Percentiles rank a stretch among this genome's conserved stretches.
Evolutionary conservation across 2,888 invertebrate genomes (phyloP).

Genomic region (Trilocha varians): DNA sequence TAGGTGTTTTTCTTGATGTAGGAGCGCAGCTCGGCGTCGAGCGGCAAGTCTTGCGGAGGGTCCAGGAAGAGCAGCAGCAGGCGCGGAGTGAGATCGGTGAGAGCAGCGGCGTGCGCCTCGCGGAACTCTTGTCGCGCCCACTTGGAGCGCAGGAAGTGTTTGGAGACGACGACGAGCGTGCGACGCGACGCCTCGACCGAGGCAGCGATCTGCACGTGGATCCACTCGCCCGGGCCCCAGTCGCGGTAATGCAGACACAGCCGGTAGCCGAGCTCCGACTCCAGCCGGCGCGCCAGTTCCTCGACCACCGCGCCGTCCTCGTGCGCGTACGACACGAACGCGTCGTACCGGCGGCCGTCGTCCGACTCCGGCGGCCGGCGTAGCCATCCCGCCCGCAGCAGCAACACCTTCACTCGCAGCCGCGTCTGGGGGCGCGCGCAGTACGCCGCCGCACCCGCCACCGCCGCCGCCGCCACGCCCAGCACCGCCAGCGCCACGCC

Average conservation of each 20-base stretch:
- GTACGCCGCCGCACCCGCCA: conserved; percentile 9
- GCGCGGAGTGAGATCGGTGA: conserved; percentile 71
- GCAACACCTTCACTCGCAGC: conserved; percentile 16
- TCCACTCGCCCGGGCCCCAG: conserved; percentile 69
- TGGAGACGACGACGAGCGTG: conserved; percentile 34
- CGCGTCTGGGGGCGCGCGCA: conserved; percentile 14
- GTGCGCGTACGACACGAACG: conserved; percentile 86
- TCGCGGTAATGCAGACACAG: conserved; percentile 83
- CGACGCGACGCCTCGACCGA: conserved; percentile 81
- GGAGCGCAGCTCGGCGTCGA: conserved; percentile 75
- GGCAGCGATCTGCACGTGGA: conserved; percentile 79
- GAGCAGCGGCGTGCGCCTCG: conserved; percentile 67
- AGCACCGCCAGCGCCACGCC: conserved; percentile 8
- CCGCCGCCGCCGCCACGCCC: conserved; percentile 13
- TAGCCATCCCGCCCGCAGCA: conserved; percentile 15
- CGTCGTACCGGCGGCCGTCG: conserved; percentile 73
- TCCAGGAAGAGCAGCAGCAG: conserved; percentile 81
- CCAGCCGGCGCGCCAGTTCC: conserved; percentile 77
- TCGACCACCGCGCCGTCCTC: conserved; percentile 81
- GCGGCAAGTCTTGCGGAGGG: conserved; percentile 54
- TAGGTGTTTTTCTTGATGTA: conserved; percentile 86
- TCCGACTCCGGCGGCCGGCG: conserved; percentile 9
- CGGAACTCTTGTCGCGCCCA: conserved; percentile 78
- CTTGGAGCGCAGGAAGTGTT: conserved; percentile 47
- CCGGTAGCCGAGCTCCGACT: conserved; percentile 56